Base-by-base conservation (phyloP, 2,797 vertebrate genomes). In the Myotis daubentonii region DNA sequence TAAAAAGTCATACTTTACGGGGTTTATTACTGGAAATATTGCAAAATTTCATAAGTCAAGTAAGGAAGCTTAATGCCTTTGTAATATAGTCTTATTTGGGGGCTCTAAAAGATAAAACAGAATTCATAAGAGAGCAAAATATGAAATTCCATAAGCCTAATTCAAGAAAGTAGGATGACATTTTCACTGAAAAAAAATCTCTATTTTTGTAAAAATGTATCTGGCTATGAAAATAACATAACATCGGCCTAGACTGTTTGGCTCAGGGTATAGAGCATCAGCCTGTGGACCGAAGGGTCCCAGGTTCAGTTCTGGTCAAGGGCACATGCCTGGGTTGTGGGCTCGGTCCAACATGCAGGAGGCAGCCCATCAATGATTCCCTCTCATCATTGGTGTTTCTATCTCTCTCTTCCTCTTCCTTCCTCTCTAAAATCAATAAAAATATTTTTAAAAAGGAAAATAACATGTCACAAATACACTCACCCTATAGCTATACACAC, bases 21-120 rank as follows among this genome's bases (percentile, higher is more conserved):
- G n/a, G 1, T 38, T 87, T 22, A 74, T 76, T 80, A 57, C 38
- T 60, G 23, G n/a, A 19, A 95, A 47, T 75, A 84, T 60, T 68
- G 51, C 71, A 47, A 70, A 72, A 87, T 96, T 88, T 78, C 81
- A 76, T 93, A 86, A 89, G 66, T 74, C 72, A 84, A 79, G 28
- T 25, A 92, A 91, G 19, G 66, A 86, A 66, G 20, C n/a, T 87
- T 87, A 92, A 89, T 70, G 8, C 11, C 93, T 90, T 87, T 78
- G 28, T 70, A 85, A 65, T 60, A 70, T 68, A 81, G 60, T 72
- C 47, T 8, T 8, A 22, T 49, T 89, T 78, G 33, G 70, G 2
- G 65, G 38, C 11, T 94, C 68, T 22, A n/a, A 78, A 44, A 36
- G 1, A 68, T 87, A 71, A 93, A 93, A 87, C 13, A 0, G 11